Conservation (phyloP, 2,113 vertebrate species). For the Aegotheles bennettii region DNA sequence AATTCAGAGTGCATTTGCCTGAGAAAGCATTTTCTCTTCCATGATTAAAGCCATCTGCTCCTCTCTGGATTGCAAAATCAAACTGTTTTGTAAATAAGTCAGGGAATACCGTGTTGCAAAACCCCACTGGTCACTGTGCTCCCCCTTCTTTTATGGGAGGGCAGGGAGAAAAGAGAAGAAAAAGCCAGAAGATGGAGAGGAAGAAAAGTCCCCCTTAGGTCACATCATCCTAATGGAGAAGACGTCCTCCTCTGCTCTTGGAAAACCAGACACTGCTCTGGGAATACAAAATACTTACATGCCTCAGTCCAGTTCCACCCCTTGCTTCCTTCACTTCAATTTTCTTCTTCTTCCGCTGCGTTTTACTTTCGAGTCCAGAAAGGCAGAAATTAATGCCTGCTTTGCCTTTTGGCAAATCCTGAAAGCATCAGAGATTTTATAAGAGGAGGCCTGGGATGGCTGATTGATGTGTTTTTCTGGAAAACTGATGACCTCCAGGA, state of each 20-base stretch:
- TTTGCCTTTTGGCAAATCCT: slow-evolving; percentile 36
- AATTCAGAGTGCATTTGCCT: neutral
- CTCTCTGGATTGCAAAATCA: neutral
- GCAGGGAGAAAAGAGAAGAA: neutral
- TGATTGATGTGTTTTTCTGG: neutral
- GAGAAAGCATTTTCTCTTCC: neutral
- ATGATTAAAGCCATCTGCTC: neutral
- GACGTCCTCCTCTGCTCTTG: neutral
- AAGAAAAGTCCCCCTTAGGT: neutral
- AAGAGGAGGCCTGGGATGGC: neutral
- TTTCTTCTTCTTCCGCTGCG: slow-evolving; percentile 15
- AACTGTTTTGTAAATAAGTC: neutral
- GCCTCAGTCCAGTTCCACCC: neutral
- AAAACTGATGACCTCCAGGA: neutral
- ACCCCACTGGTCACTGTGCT: neutral
- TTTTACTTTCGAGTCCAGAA: neutral
- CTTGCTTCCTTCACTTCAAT: slow-evolving; percentile 18
- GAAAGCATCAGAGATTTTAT: slow-evolving; percentile 5
- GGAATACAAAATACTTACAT: slow-evolving; percentile 39
- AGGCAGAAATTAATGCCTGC: slow-evolving; percentile 2
- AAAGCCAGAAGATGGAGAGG: neutral
- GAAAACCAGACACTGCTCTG: neutral
- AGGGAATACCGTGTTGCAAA: neutral
- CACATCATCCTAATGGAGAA: neutral
- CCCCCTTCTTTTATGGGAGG: neutral